Percentiles rank a stretch among this genome's conserved stretches.
These are phyloP conservation scores for Plebejus anna DNA, from an alignment of 2,888 invertebrate genomes.

Conservation along the genomic window DNA sequence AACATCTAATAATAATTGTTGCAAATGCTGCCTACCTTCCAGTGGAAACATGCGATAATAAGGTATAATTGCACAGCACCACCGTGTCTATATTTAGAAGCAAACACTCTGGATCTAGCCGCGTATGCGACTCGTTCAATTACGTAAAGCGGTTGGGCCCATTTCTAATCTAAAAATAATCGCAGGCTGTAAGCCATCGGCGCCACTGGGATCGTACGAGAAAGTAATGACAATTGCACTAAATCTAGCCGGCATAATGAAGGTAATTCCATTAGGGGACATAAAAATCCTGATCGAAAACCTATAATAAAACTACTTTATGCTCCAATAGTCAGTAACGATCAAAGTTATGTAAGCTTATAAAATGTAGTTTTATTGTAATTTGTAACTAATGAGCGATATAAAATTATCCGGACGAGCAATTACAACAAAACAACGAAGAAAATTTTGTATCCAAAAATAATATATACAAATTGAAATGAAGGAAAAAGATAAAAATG, in stretches of 20 bases:
- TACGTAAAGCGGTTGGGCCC: conserved; percentile 80
- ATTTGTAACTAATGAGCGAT: neutral
- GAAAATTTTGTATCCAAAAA: neutral
- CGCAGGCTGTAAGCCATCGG: conserved; percentile 74
- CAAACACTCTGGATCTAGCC: conserved; percentile 73
- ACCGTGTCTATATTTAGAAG: conserved; percentile 77
- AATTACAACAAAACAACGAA: neutral
- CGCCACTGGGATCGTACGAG: conserved; percentile 75
- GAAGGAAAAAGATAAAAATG: neutral
- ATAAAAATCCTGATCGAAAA: conserved; percentile 8
- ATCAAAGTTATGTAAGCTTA: neutral
- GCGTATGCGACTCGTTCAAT: conserved; percentile 76
- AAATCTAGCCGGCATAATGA: conserved; percentile 39
- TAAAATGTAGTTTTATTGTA: neutral
- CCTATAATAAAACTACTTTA: neutral
- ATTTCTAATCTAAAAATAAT: conserved; percentile 81
- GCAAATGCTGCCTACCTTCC: conserved; percentile 65
- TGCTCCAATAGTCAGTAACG: neutral
- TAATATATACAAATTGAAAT: neutral
- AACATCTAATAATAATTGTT: conserved; percentile 60
- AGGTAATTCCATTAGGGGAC: conserved; percentile 1
- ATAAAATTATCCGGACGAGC: neutral
- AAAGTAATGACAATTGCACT: conserved; percentile 73
- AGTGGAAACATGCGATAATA: conserved; percentile 78
- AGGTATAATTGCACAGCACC: conserved; percentile 75